Evolutionary conservation across 2,888 invertebrate genomes (phyloP), one percentile per base, ranked within the genome.

Genomic region (Athalia circularis): DNA sequence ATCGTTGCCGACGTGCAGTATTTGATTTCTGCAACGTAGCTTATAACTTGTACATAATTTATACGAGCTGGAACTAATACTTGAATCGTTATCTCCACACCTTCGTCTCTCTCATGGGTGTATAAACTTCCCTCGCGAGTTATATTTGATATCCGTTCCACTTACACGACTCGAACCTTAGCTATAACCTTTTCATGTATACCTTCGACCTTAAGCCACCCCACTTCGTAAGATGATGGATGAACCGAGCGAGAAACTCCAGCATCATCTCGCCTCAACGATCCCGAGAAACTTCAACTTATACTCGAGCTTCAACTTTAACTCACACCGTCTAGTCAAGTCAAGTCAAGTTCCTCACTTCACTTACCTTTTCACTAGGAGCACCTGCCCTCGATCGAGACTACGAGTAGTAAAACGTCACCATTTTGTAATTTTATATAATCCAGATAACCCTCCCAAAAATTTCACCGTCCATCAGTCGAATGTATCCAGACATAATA

Each of bases 211-310:
- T 82, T 83, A 80, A 80, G 82, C 86, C 87, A 82, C 81, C 80
- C 85, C 85, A 85, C 86, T 86, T 86, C 84, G 79, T 81, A 52
- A 80, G 82, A 86, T 87, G 87, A 87, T 87, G 84, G 87, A 87
- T 86, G 86, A 72, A 75, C 62, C 75, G 11, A 29, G 50, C 2
- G 62, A 50, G 62, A 15, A 84, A 82, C 81, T 77, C 77, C 82
- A 77, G 78, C 80, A 80, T 67, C 77, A 15, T 29, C 54, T 45
- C 62, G 61, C 70, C 48, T 74, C 62, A 61, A 48, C 72, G 52
- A 72, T 72, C 59, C 47, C 45, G 45, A 57, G n/a, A 8, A 68
- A 59, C 70, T 70, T 70, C 67, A 67, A 67, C 67, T 67, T 65
- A 9, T n/a, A 65, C 65, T 48, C 47, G 52, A 54, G 43, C 68